A percentile compares a stretch with the other conserved stretches of the same genome.
Conservation (phyloP, 2,888 invertebrate genomes). For the Cepaea hortensis region DNA sequence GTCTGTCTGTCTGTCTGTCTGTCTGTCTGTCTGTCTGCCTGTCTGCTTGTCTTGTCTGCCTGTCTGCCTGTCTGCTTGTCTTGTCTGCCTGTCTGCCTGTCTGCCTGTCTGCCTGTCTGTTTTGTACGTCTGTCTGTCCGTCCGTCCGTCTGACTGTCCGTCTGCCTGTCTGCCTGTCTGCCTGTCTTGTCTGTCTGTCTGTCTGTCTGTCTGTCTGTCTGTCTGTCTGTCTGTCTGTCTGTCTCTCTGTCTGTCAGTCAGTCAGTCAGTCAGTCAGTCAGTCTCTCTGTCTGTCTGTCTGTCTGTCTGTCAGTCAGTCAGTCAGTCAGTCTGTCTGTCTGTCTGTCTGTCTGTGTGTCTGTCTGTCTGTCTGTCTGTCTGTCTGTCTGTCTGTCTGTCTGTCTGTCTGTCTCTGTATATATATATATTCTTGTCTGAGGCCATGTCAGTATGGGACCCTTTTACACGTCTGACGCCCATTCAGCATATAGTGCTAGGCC, state of each 20-base stretch:
- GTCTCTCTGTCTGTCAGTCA: not conserved
- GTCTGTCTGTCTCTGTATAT: not conserved
- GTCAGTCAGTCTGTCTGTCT: not conserved
- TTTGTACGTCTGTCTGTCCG: too few species aligned
- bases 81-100: not conserved
- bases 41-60: too few species aligned
- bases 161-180: too few species aligned
- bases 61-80: too few species aligned
- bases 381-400: not conserved
- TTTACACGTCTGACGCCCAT: too few species aligned
- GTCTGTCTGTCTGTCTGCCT: not conserved
- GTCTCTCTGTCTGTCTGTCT: not conserved
- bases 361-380: not conserved
- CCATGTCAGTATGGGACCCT: too few species aligned
- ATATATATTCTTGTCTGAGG: too few species aligned
- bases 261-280: too few species aligned
- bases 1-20: not conserved
- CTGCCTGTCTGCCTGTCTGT: too few species aligned
- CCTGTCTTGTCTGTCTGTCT: not conserved
- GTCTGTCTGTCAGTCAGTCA: not conserved
- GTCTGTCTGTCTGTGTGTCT: not conserved
- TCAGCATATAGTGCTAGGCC: too few species aligned
- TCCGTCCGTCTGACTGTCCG: too few species aligned
- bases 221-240: not conserved
- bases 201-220: too few species aligned